These are phyloP conservation scores for Apoda limacodes DNA, from an alignment of 2,888 invertebrate species.

Conservation along the genomic window DNA sequence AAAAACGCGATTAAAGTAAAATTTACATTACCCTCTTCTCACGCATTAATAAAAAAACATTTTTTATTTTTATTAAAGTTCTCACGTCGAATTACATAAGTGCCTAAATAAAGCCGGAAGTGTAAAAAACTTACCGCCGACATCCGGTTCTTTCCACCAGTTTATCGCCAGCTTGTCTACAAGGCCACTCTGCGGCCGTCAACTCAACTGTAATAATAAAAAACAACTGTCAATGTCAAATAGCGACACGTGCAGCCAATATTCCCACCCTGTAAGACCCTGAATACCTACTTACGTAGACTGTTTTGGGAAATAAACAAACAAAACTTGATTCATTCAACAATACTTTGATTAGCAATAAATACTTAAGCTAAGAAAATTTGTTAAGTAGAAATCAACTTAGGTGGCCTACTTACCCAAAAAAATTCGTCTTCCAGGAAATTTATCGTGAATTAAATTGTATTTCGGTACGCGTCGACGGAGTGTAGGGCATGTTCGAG, in stretches of 20 bases:
- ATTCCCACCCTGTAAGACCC: too few relatives aligned
- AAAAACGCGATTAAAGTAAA: background rate
- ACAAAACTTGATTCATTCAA: constrained; percentile 9
- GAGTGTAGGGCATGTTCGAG: constrained; percentile 29
- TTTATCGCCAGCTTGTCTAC: constrained; percentile 31
- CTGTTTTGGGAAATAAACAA: too few relatives aligned
- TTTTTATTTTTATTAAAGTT: background rate
- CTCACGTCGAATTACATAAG: too few relatives aligned
- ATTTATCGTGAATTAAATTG: too few relatives aligned
- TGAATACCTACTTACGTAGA: too few relatives aligned
- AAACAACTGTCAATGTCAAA: too few relatives aligned
- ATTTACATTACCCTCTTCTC: background rate
- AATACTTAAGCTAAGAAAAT: too few relatives aligned
- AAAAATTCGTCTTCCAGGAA: too few relatives aligned
- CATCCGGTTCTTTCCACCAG: constrained; percentile 42
- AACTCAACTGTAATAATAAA: constrained; percentile 22
- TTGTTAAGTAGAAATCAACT: constrained; percentile 1
- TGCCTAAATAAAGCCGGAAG: too few relatives aligned
- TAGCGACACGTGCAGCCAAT: too few relatives aligned
- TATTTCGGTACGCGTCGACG: constrained; percentile 30
- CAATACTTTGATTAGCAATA: too few relatives aligned
- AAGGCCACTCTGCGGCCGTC: constrained; percentile 22
- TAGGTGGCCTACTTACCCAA: too few relatives aligned
- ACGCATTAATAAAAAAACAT: background rate
- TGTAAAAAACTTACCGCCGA: constrained; percentile 34